Base-by-base conservation (phyloP, 2,113 vertebrate genomes). In the Dicentrarchus labrax region DNA sequence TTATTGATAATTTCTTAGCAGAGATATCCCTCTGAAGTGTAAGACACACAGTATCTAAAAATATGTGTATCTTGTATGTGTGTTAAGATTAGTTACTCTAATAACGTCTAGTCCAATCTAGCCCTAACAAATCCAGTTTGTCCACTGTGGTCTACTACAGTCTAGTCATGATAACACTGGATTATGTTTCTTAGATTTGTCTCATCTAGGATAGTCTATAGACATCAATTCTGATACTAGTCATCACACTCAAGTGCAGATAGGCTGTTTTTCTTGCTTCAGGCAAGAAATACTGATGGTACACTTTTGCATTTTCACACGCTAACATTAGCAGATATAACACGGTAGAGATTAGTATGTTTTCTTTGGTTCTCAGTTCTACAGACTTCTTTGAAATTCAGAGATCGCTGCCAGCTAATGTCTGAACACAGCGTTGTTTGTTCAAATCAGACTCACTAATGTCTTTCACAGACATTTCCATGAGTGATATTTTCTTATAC, bases 361-460 rank as follows among this genome's bases (percentile, higher is more conserved):
- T 89, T 79, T 83, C 76, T 73, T 70, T 83, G 72, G 62, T 54
- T 68, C 21, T 57, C 43, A 50, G 15, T 11, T 76, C 53, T 12
- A 17, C 61, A 72, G 61, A 72, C 13, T 61, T 69, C 38, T 38
- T 36, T 53, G 12, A 71, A 39, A 66, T 50, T 43, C 21, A 53
- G 68, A 66, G 6, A 13, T 60, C 17, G 54, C 15, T 11, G 61
- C 12, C 73, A 67, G 30, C 21, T 30, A 24, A 62, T 41, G 36
- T 77, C 67, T 17, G 30, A 66, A 24, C 19, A 12, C 10, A 36
- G 61, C 15, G 36, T 13, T 38, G 79, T 72, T 67, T 61, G 41
- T 56, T 83, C 8, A 76, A 83, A 80, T 81, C 72, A 48, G 10
- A 54, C 16, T 38, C 51, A 54, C 38, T 70, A 72, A 81, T 66